These are phyloP conservation scores for Antheraea yamamai DNA, from an alignment of 2,888 invertebrate species.

Conservation along the genomic window DNA sequence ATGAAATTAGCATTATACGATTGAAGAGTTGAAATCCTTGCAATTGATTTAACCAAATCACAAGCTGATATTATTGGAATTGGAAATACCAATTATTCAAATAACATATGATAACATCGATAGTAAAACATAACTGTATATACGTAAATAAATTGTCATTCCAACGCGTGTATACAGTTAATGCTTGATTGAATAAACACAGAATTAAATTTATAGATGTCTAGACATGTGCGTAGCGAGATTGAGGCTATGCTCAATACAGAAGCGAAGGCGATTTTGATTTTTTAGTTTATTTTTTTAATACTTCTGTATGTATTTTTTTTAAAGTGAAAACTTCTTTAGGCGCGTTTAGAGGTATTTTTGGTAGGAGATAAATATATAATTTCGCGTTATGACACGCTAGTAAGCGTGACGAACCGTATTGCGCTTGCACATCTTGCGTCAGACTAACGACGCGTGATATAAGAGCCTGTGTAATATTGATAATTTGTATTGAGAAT, in stretches of 20 bases:
- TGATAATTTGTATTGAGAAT: too few relatives aligned
- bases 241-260: neutral
- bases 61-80: neutral
- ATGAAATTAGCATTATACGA: too few relatives aligned
- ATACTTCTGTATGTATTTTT: too few relatives aligned
- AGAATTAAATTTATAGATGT: conserved; percentile 8
- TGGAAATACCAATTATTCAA: neutral
- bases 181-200: conserved; percentile 17
- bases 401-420: too few relatives aligned
- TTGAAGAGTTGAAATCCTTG: neutral
- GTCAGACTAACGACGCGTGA: too few relatives aligned
- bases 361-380: too few relatives aligned
- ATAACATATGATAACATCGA: neutral
- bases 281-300: too few relatives aligned
- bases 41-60: neutral
- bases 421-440: too few relatives aligned
- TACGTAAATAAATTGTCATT: neutral
- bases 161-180: conserved; percentile 2
- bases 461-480: too few relatives aligned
- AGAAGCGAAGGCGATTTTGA: neutral
- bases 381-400: too few relatives aligned
- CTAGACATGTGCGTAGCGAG: neutral
- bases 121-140: neutral
- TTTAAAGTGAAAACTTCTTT: too few relatives aligned
- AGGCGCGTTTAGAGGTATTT: too few relatives aligned